Base-by-base conservation (phyloP, 2,888 invertebrate genomes). In the Athrips mouffetella region DNA sequence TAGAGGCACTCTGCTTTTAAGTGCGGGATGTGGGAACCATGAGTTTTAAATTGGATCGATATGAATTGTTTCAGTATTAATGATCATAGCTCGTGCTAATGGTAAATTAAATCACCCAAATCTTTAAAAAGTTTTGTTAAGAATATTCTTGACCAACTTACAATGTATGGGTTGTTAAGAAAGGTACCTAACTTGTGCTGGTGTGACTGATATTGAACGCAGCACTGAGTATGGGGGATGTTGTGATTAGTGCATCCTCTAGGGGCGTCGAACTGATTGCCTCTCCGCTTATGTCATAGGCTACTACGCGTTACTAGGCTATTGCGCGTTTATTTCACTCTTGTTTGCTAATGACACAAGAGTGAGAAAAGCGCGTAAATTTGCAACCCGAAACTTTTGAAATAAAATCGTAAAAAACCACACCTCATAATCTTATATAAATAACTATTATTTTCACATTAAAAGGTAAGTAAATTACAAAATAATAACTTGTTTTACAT, bases 181-280 rank as follows among this genome's bases (percentile, higher is more conserved):
- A n/a, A n/a, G n/a, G n/a, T n/a, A 25, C 25, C 4, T 25, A 25
- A 25, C 25, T n/a, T 25, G 25, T 25, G 25, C 8, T 6, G 8
- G 21, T 8, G 13, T 20, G 21, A 23, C 10, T 15, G 27, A 33
- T 11, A 11, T 39, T 50, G 33, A 42, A 47, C 45, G 42, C 49
- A 56, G 55, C 45, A 47, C 29, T 45, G 53, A 33, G 49, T 52
- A 55, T 25, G 57, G n/a, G 59, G 52, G 53, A 52, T 53, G 54
- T 67, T 65, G 69, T 80, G 78, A 78, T 79, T 79, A 80, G 75
- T 71, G 75, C 70, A 63, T 64, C 69, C 77, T 72, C 76, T 55
- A 54, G 76, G 69, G 80, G 64, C 67, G 60, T 56, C 66, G 60
- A 67, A 72, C 73, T 79, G 79, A 78, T 78, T 77, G 77, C 73